Percentiles rank a stretch among this genome's conserved stretches.
Evolutionary conservation across 2,797 vertebrate genomes (phyloP).

Genomic region (Hemibagrus guttatus): DNA sequence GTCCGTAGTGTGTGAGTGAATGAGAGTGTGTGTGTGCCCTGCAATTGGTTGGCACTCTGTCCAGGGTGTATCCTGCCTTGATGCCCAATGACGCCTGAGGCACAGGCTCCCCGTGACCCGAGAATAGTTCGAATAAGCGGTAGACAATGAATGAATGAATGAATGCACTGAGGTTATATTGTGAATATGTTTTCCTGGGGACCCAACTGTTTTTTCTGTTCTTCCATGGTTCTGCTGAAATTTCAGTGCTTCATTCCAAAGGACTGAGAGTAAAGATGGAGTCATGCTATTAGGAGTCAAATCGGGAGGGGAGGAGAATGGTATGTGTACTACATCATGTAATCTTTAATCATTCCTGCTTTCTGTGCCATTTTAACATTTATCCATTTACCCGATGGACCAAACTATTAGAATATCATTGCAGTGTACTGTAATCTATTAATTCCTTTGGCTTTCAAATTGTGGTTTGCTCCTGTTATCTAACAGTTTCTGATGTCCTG

Average conservation of each 20-base stretch:
- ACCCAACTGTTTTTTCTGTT: conserved; percentile 3
- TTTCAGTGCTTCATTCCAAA: conserved; percentile 75
- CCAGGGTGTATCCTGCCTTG: no score
- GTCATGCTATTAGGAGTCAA: conserved; percentile 94
- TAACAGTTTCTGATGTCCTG: neutral
- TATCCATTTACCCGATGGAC: neutral
- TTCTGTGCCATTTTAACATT: neutral
- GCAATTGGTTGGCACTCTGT: no score
- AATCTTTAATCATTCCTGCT: neutral
- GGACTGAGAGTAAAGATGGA: conserved; percentile 86
- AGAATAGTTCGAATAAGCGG: no score
- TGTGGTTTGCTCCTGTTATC: neutral
- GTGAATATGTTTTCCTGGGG: neutral
- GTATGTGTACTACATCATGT: conserved; percentile 69
- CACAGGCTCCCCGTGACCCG: no score
- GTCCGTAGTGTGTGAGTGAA: no score
- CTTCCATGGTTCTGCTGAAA: conserved; percentile 8
- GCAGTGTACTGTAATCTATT: neutral
- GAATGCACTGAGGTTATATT: neutral
- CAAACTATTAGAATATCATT: neutral
- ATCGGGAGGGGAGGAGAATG: conserved; percentile 79
- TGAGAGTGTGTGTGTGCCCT: no score
- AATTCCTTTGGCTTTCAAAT: neutral
- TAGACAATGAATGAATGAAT: no score
- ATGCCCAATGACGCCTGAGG: no score